Base-by-base conservation (phyloP, 2,797 vertebrate genomes). In the Parambassis ranga region DNA sequence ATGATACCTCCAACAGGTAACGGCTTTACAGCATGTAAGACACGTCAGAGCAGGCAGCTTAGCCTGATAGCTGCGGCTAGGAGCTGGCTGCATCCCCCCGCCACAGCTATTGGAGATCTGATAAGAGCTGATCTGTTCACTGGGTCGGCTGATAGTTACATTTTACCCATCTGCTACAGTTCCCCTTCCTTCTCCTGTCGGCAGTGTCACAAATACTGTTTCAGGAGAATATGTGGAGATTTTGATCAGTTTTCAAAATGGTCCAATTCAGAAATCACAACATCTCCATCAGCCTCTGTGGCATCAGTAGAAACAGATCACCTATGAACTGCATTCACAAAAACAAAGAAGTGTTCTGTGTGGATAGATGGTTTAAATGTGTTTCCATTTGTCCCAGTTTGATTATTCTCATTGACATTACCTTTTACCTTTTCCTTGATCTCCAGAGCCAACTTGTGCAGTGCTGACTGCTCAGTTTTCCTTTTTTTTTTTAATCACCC, bases 111-210 rank as follows among this genome's bases (percentile, higher is more conserved):
- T 8, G 2, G 26, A 50, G 33, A 76, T 77, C 63, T 59, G 81
- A 87, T 82, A 67, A 81, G 47, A 27, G 48, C 58, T 51, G 57
- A 67, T 63, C 39, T 61, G 43, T 64, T 65, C 46, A 46, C 31
- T 7, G 42, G 81, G 70, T 79, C 58, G 66, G 33, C 53, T 47
- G 68, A 75, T 52, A 74, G 63, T 32, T 36, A 20, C 42, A 49
- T 37, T 49, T 28, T 15, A 23, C 16, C 16, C 41, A 35, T 24
- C 51, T 31, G 48, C 50, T 23, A 23, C 18, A 31, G 2, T 35
- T 19, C 18, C 46, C 26, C 22, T 67, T 64, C 31, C 43, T 56
- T 41, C 43, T 56, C 41, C 46, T 39, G 11, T n/a, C 60, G 38
- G 22, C 43, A 43, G 3, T 9, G 18, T 43, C 43, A 44, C 55